Evolutionary conservation across 2,888 invertebrate genomes (phyloP).

Genomic region (Rapana venosa): DNA sequence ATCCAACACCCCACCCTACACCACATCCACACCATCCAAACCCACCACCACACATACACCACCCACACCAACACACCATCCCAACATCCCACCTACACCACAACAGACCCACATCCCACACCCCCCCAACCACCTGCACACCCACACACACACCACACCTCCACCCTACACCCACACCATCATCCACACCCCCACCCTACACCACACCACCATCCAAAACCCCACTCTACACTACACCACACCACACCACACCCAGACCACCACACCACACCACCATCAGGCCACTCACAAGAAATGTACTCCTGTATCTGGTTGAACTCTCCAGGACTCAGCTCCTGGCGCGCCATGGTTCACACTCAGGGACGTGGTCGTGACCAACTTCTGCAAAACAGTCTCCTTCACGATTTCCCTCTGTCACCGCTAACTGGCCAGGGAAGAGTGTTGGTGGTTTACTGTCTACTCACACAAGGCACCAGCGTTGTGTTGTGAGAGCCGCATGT

Average conservation of each 20-base stretch:
- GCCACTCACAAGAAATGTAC: slow-evolving; percentile 91
- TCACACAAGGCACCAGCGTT: too few relatives aligned
- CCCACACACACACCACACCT: background rate
- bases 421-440: too few relatives aligned
- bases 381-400: too few relatives aligned
- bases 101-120: background rate
- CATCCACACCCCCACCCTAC: background rate
- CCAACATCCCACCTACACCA: too few relatives aligned
- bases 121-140: background rate
- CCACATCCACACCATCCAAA: too few relatives aligned
- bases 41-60: too few relatives aligned
- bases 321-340: slow-evolving; percentile 92
- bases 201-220: background rate
- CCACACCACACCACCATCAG: background rate
- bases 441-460: too few relatives aligned
- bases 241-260: background rate
- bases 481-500: too few relatives aligned
- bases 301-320: slow-evolving; percentile 97
- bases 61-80: too few relatives aligned
- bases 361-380: too few relatives aligned
- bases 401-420: too few relatives aligned
- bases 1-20: too few relatives aligned
- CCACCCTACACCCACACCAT: background rate
- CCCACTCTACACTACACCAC: background rate
- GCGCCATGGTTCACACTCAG: slow-evolving; percentile 39